Evolutionary conservation across 2,888 invertebrate genomes (phyloP).

Genomic region (Altica lythri): DNA sequence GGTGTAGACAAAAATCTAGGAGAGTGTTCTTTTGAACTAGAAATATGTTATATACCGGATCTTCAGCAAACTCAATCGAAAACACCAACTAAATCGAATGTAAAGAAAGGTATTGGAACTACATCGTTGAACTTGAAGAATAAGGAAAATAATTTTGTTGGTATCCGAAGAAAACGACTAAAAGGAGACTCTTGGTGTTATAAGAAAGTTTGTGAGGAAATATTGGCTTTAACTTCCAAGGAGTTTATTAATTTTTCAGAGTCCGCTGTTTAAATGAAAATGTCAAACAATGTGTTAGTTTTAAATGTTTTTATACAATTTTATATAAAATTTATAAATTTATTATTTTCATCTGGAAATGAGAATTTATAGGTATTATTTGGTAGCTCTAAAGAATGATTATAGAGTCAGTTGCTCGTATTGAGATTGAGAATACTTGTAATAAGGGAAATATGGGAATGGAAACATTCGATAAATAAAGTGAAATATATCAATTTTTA

Average conservation of each 20-base stretch:
- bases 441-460: too few relatives aligned
- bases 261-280: slow-evolving; percentile 49
- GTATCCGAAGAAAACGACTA: slow-evolving; percentile 73
- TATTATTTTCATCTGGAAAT: too few relatives aligned
- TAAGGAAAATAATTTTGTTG: slow-evolving; percentile 55
- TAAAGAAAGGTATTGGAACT: slow-evolving; percentile 41
- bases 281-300: too few relatives aligned
- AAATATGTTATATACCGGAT: slow-evolving; percentile 64
- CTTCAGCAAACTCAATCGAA: slow-evolving; percentile 36
- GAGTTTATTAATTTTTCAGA: slow-evolving; percentile 45
- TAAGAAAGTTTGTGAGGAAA: slow-evolving; percentile 77
- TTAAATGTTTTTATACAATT: too few relatives aligned
- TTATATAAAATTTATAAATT: too few relatives aligned
- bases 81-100: slow-evolving; percentile 47
- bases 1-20: slow-evolving; percentile 45
- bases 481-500: too few relatives aligned
- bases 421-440: too few relatives aligned
- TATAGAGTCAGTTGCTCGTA: too few relatives aligned
- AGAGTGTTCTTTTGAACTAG: slow-evolving; percentile 71
- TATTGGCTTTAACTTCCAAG: slow-evolving; percentile 62
- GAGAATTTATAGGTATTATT: too few relatives aligned
- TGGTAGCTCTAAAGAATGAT: too few relatives aligned
- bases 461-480: too few relatives aligned
- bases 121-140: slow-evolving; percentile 22
- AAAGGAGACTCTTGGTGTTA: slow-evolving; percentile 82